phyloP scores from a whole-genome alignment of 2,888 invertebrate genomes.

The Bimastos eiseni region DNA sequence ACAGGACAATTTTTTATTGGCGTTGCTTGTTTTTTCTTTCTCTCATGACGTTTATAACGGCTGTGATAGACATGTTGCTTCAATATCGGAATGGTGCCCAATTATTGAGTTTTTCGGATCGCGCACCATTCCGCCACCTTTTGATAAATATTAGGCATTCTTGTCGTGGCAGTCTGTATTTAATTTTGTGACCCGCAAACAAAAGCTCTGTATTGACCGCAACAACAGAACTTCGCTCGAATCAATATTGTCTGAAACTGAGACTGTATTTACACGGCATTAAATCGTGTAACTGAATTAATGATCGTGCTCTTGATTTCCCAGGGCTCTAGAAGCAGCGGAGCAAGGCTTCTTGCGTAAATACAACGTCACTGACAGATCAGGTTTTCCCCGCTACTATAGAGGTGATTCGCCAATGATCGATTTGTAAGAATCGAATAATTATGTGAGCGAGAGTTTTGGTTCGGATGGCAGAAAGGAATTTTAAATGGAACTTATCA shows the following conservation, averaged over 20 bases:
- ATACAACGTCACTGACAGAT: background rate
- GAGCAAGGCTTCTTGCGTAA: background rate
- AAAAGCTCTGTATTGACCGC: background rate
- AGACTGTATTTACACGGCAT: background rate
- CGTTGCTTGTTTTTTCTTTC: background rate
- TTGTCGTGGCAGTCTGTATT: background rate
- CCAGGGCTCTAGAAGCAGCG: background rate
- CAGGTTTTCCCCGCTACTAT: background rate
- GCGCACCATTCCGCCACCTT: background rate
- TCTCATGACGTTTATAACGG: background rate
- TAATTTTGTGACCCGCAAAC: background rate
- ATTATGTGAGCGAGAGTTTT: no score
- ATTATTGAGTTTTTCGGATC: background rate
- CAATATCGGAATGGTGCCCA: background rate
- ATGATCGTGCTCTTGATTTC: background rate
- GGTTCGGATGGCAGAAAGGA: no score
- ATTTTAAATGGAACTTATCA: background rate
- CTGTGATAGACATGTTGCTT: conserved; percentile 6
- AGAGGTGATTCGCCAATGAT: background rate
- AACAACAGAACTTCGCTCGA: background rate
- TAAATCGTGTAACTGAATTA: background rate
- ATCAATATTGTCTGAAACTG: background rate
- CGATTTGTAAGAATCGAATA: background rate
- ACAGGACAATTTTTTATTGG: background rate
- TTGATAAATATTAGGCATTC: background rate